phyloP scores from a whole-genome alignment of 2,888 invertebrate species.

The Temnothorax rugatulus region DNA sequence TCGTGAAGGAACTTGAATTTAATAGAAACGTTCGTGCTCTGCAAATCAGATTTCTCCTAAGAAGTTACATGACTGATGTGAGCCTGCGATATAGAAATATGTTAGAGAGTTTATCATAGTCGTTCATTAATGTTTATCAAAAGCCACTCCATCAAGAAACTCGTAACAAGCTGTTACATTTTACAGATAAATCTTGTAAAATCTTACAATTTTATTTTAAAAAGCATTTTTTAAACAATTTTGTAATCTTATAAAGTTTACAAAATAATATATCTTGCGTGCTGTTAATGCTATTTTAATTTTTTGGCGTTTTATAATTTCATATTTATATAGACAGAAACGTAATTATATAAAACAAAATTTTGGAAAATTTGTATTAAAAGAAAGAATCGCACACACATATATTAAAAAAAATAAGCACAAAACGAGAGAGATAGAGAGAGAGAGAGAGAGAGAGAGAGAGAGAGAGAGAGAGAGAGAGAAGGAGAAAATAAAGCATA shows the following conservation, averaged over 20 bases:
- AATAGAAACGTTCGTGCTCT: conserved; percentile 8
- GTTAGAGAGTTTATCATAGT: background rate
- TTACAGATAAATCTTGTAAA: background rate
- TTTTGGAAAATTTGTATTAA: conserved; percentile 11
- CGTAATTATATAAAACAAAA: background rate
- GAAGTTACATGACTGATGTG: background rate
- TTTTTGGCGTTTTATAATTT: background rate
- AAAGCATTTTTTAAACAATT: background rate
- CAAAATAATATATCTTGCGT: background rate
- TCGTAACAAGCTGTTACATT: background rate
- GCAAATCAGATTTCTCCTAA: conserved; percentile 6
- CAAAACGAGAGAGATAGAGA: background rate
- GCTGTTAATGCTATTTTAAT: background rate
- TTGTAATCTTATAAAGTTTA: background rate
- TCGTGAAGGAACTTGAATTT: conserved; percentile 13
- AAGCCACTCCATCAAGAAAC: background rate
- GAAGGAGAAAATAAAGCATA: background rate
- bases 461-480: no score
- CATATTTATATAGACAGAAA: background rate
- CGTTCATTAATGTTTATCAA: conserved; percentile 9
- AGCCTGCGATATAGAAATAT: background rate
- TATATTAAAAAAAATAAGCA: background rate
- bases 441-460: background rate
- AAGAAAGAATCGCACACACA: background rate
- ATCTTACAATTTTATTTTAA: conserved; percentile 4